phyloP scores from a whole-genome alignment of 2,113 vertebrate species.

The Anoplopoma fimbria region DNA sequence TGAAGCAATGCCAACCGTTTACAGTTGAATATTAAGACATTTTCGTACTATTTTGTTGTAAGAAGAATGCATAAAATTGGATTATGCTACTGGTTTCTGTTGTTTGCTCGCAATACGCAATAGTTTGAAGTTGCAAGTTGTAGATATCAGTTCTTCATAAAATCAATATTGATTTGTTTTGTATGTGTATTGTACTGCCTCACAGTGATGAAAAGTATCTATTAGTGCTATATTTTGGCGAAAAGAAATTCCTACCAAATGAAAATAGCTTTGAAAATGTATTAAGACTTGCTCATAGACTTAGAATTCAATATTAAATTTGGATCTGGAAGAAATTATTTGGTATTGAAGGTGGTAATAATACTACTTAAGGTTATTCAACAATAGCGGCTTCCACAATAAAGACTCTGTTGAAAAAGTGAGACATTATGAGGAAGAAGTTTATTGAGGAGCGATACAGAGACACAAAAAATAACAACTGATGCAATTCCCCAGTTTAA shows the following conservation, averaged over 20 bases:
- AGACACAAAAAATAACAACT: constrained; percentile 89
- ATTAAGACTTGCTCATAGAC: neutral
- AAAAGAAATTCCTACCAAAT: neutral
- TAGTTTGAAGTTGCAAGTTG: neutral
- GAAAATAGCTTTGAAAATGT: neutral
- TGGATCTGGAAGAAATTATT: neutral
- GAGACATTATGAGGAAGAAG: constrained; percentile 71
- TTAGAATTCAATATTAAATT: neutral
- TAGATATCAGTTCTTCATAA: neutral
- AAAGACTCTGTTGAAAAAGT: constrained; percentile 35
- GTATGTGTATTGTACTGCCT: neutral
- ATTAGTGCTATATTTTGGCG: neutral
- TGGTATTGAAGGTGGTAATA: neutral
- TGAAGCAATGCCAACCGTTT: no score
- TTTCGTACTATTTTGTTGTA: neutral
- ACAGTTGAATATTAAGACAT: neutral
- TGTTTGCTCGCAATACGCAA: neutral
- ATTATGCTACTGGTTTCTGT: neutral
- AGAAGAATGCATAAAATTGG: no score
- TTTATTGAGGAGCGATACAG: constrained; percentile 84
- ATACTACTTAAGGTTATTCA: neutral
- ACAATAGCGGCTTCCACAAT: neutral
- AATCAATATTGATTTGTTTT: neutral
- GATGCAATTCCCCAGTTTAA: constrained; percentile 92
- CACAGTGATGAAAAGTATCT: neutral